These are phyloP conservation scores for Eufriesea mexicana DNA, from an alignment of 1,140 invertebrate genomes.

Conservation along the genomic window DNA sequence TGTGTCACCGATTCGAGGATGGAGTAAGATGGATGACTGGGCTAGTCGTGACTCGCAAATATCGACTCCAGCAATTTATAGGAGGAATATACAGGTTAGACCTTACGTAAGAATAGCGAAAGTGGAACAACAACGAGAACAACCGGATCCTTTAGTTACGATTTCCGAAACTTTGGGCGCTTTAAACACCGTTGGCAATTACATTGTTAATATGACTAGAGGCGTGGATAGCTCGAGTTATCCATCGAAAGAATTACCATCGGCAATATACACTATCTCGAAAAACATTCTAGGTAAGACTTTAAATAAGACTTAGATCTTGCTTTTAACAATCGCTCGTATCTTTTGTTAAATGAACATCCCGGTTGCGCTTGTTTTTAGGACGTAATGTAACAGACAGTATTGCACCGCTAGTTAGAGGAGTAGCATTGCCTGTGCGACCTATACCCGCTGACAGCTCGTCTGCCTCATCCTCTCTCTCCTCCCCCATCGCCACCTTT, in stretches of 20 bases:
- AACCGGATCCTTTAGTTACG: constrained; percentile 78
- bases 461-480: too few relatives aligned
- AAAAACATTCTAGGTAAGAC: constrained; percentile 88
- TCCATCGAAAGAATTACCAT: constrained; percentile 84
- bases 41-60: constrained; percentile 61
- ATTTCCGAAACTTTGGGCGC: constrained; percentile 86
- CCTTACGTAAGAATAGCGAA: constrained; percentile 72
- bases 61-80: constrained; percentile 56
- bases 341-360: not conserved
- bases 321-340: not conserved
- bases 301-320: not conserved
- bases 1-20: constrained; percentile 63
- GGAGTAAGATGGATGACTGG: constrained; percentile 68
- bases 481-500: constrained; percentile 62
- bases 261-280: constrained; percentile 90
- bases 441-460: constrained; percentile 60
- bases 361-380: not conserved
- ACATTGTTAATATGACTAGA: constrained; percentile 90
- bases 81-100: constrained; percentile 71
- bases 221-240: constrained; percentile 80
- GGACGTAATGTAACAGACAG: constrained; percentile 89
- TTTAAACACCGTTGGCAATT: constrained; percentile 91
- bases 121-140: constrained; percentile 49
- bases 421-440: constrained; percentile 84
- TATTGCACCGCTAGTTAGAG: constrained; percentile 88